These are phyloP conservation scores for Promerops cafer DNA, from an alignment of 2,113 vertebrate genomes.

Conservation along the genomic window DNA sequence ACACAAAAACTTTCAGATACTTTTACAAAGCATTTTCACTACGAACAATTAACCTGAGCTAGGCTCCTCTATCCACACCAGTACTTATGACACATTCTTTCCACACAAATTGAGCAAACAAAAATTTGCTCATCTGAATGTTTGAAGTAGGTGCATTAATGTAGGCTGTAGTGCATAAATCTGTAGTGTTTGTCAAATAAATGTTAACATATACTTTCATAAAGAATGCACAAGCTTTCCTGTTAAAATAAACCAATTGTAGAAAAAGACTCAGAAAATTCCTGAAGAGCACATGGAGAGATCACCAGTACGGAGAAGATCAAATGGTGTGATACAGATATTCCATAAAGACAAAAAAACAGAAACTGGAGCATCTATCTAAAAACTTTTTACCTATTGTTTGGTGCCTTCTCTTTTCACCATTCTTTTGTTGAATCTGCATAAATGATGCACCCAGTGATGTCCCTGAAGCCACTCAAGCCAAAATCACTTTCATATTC, in stretches of 20 bases:
- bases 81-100: background rate
- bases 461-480: background rate
- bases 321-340: background rate
- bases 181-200: background rate
- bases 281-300: background rate
- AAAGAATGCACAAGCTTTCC: background rate
- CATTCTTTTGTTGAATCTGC: background rate
- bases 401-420: background rate
- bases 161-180: background rate
- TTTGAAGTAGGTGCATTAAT: background rate
- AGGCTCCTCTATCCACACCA: background rate
- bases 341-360: background rate
- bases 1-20: background rate
- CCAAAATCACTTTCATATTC: background rate
- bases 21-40: background rate
- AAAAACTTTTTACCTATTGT: background rate
- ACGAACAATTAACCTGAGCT: background rate
- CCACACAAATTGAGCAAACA: background rate
- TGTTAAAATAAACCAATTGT: background rate
- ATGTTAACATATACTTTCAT: background rate
- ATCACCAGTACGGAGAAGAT: background rate
- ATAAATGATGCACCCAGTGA: background rate
- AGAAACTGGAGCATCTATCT: background rate
- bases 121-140: background rate
- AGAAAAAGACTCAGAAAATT: background rate